A percentile compares a stretch with the other conserved stretches of the same genome.
Evolutionary conservation across 2,888 invertebrate genomes (phyloP).

Genomic region (Microctonus aethiopoides): DNA sequence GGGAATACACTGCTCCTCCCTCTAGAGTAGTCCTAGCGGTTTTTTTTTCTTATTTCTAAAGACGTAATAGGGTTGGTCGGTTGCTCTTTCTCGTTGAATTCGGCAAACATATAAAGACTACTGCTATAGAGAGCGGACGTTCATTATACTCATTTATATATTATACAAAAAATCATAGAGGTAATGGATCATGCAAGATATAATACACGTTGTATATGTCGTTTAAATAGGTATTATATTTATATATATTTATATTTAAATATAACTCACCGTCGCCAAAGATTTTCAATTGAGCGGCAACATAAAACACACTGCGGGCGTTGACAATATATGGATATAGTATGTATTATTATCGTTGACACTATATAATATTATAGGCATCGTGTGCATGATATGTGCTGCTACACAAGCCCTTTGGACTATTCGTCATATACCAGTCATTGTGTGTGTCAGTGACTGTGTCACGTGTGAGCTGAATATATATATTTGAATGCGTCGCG

Average conservation of each 20-base stretch:
- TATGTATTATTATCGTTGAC: conserved; percentile 2
- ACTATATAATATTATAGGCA: neutral
- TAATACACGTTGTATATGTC: too few species aligned
- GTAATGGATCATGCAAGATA: too few species aligned
- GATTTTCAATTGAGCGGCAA: neutral
- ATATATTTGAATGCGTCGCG: conserved; percentile 15
- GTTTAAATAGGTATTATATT: too few species aligned
- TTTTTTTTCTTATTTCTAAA: neutral
- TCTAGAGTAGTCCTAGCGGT: neutral
- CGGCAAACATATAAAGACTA: neutral
- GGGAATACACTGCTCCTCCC: conserved; percentile 8
- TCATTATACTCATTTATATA: too few species aligned
- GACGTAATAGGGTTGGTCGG: neutral
- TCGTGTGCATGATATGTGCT: neutral
- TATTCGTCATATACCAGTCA: conserved; percentile 33
- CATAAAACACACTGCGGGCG: conserved; percentile 9
- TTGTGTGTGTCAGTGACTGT: conserved; percentile 33
- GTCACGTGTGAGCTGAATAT: conserved; percentile 27
- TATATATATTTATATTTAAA: neutral
- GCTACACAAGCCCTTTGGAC: conserved; percentile 25
- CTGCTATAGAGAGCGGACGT: neutral
- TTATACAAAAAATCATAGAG: too few species aligned
- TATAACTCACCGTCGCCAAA: neutral
- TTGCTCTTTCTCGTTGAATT: neutral
- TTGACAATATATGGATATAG: conserved; percentile 5